These are phyloP conservation scores for Drosophila pseudoobscura DNA, from an alignment of 1,140 invertebrate species.

Conservation along the genomic window DNA sequence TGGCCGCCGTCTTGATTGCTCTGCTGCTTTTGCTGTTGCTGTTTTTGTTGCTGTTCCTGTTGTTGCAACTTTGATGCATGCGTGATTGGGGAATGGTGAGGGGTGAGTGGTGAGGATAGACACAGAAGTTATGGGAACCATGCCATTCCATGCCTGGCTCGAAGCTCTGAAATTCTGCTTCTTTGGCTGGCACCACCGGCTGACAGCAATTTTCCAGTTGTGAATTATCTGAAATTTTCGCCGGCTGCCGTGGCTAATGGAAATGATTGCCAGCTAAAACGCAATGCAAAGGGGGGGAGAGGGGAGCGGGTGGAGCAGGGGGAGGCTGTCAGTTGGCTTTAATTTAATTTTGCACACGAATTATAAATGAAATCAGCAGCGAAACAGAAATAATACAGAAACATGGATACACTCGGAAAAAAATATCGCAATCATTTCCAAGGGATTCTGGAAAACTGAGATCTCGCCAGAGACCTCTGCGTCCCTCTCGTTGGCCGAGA, in stretches of 20 bases:
- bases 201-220: slow-evolving; percentile 82
- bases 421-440: too few relatives aligned
- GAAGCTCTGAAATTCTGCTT: slow-evolving; percentile 42
- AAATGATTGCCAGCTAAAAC: slow-evolving; percentile 81
- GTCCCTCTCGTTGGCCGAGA: too few relatives aligned
- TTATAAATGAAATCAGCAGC: slow-evolving; percentile 78
- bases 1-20: slow-evolving; percentile 62
- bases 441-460: too few relatives aligned
- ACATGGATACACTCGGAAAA: too few relatives aligned
- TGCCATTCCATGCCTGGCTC: slow-evolving; percentile 45
- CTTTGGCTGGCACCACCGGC: slow-evolving; percentile 31
- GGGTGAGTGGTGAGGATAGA: background rate
- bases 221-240: slow-evolving; percentile 80
- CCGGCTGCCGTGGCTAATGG: slow-evolving; percentile 73
- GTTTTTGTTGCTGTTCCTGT: slow-evolving; percentile 29
- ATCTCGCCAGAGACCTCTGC: too few relatives aligned
- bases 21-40: slow-evolving; percentile 13
- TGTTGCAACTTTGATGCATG: slow-evolving; percentile 74
- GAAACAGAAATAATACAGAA: slow-evolving; percentile 32
- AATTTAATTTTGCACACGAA: slow-evolving; percentile 82
- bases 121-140: slow-evolving; percentile 16
- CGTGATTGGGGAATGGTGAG: slow-evolving; percentile 42
- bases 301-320: background rate
- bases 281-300: slow-evolving; percentile 43
- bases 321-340: slow-evolving; percentile 75